These are phyloP conservation scores for Tetragonula carbonaria DNA, from an alignment of 2,888 invertebrate genomes.

Conservation along the genomic window DNA sequence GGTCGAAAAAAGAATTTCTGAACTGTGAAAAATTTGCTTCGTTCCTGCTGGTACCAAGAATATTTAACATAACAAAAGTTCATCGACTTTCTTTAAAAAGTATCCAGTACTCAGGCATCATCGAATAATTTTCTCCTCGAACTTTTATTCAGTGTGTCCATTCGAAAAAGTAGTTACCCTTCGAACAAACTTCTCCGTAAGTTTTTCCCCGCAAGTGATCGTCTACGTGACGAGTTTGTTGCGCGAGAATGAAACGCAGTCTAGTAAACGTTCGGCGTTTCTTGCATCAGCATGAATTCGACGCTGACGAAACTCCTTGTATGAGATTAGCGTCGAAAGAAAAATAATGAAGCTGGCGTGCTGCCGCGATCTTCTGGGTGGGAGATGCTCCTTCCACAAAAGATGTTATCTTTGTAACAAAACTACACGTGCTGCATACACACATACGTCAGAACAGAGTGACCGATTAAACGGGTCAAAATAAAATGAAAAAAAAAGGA, in stretches of 20 bases:
- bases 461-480: not conserved
- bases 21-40: not conserved
- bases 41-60: rapidly evolving
- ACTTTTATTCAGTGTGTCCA: not conserved
- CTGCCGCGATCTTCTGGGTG: constrained; percentile 31
- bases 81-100: not conserved
- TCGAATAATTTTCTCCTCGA: not conserved
- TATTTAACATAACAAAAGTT: rapidly evolving
- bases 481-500: not conserved
- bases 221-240: not conserved
- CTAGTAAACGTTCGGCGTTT: constrained; percentile 40
- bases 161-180: not conserved
- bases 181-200: not conserved
- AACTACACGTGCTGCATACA: not conserved
- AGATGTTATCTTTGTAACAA: not conserved
- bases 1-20: not conserved
- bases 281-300: constrained; percentile 61
- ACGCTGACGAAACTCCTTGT: constrained; percentile 54
- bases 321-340: constrained; percentile 15
- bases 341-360: constrained; percentile 45
- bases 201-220: not conserved
- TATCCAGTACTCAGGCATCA: not conserved
- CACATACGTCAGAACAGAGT: not conserved
- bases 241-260: constrained; percentile 32
- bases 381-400: not conserved